phyloP scores from a whole-genome alignment of 2,888 invertebrate genomes.

The Ypsolopha scabrella region DNA sequence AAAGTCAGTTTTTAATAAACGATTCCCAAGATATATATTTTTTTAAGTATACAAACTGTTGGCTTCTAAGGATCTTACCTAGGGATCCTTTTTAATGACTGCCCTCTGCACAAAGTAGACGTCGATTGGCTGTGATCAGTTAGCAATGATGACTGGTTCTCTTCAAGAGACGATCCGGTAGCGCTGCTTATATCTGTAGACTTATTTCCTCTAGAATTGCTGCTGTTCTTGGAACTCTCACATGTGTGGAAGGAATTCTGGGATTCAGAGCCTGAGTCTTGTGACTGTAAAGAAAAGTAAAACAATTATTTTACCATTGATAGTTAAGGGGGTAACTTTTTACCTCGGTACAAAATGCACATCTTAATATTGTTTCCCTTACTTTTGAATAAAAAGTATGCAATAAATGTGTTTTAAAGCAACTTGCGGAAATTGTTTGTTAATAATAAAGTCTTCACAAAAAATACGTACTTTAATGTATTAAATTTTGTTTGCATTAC shows the following conservation, averaged over 20 bases:
- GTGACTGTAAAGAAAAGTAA: constrained; percentile 26
- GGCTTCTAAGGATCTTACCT: constrained; percentile 21
- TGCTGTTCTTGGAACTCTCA: constrained; percentile 55
- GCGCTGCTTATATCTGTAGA: constrained; percentile 62
- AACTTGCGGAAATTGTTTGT: too few relatives aligned
- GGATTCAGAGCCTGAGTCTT: constrained; percentile 49
- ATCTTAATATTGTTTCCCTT: too few relatives aligned
- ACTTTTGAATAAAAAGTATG: too few relatives aligned
- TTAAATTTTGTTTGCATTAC: too few relatives aligned
- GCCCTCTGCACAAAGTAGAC: constrained; percentile 67
- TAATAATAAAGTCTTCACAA: too few relatives aligned
- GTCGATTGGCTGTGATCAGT: constrained; percentile 66
- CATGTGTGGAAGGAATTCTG: constrained; percentile 59
- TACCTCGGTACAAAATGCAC: too few relatives aligned
- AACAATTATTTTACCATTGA: too few relatives aligned
- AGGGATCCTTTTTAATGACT: constrained; percentile 58
- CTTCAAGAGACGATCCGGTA: constrained; percentile 45
- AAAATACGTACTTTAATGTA: too few relatives aligned
- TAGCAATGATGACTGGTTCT: constrained; percentile 46
- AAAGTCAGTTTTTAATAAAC: too few relatives aligned
- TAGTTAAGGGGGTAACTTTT: too few relatives aligned
- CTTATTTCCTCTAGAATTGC: constrained; percentile 43
- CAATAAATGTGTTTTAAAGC: too few relatives aligned
- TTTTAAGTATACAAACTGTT: neutral
- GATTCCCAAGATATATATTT: too few relatives aligned